Evolutionary conservation across 2,888 invertebrate species (phyloP), one percentile per base, ranked within the genome.

Genomic region (Coecobrya sp.): DNA sequence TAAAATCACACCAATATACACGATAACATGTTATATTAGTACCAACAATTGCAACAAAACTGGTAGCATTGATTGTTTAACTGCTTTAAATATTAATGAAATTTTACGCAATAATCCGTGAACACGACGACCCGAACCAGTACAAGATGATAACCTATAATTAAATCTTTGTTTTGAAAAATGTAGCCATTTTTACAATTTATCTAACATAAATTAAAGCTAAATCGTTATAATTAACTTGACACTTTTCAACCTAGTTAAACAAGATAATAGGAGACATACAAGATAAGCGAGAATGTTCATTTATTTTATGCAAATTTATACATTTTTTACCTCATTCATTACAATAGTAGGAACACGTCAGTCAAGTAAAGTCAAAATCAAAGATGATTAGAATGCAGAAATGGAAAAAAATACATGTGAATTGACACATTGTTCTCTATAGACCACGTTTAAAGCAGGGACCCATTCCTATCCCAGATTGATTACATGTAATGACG

Each of bases 1-100:
- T 79, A 79, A 79, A 79, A 52, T 52, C 79, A 79, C 79, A 79
- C 79, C 13, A 11, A 70, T n/a, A 42, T 42, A 70, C 19, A 30
- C 30, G 5, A 27, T 25, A 27, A 65, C 22, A 62, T 62, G 10
- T 10, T 62, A 5, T 65, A 30, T 65, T 25, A 65, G 8, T 2
- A 55, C 16, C 1, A 65, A 65, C 27, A 27, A 30, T 10, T 7
- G 42, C 42, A 42, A 42, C 42, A 55, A 55, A 27, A 30, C 30
- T n/a, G 30, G 27, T 65, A 65, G 30, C 65, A 55, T n/a, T 55
- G 1, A 10, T 62, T 62, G 10, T 25, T 36, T 30, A 19, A 68
- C 27, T 30, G 25, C 25, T 68, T 68, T 68, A 49, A 49, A 49
- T 11, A 10, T 49, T 13, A 3, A 42, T 25, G 8, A 70, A 36